phyloP scores from a whole-genome alignment of 2,113 vertebrate species.

The Gila orcuttii region DNA sequence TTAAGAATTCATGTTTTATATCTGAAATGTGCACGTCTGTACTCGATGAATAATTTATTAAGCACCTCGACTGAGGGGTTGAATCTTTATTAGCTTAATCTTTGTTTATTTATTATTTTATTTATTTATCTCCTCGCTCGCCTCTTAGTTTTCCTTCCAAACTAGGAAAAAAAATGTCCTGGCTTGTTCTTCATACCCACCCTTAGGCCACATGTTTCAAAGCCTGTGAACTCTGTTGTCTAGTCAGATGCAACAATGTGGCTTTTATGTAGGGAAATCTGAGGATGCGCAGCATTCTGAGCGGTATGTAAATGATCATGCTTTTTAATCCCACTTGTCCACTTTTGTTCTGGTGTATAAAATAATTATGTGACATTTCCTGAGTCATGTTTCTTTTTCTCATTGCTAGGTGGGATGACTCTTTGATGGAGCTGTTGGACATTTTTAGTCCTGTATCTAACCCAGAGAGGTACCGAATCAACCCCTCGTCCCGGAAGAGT shows the following conservation, averaged over 20 bases:
- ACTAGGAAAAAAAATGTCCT: constrained; percentile 39
- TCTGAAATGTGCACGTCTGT: constrained; percentile 74
- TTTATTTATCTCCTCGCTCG: constrained; percentile 62
- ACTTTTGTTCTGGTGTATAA: neutral
- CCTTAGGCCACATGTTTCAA: constrained; percentile 14
- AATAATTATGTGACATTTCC: neutral
- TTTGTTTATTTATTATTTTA: constrained; percentile 75
- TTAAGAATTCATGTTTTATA: constrained; percentile 79
- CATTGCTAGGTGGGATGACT: constrained; percentile 78
- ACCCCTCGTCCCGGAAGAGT: constrained; percentile 45
- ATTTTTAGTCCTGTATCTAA: constrained; percentile 77
- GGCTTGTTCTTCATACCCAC: neutral
- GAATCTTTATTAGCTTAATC: constrained; percentile 81
- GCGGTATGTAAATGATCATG: neutral
- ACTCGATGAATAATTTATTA: constrained; percentile 80
- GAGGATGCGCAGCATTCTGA: neutral
- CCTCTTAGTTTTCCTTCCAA: constrained; percentile 63
- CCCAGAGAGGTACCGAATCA: constrained; percentile 47
- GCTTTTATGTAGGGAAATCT: neutral
- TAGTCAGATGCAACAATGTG: constrained; percentile 12
- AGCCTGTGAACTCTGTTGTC: constrained; percentile 4
- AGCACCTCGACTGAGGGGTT: constrained; percentile 75
- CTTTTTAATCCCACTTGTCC: neutral
- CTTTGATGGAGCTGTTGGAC: constrained; percentile 83
- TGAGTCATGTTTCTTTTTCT: neutral